Conservation (phyloP, 2,888 invertebrate species). For the Myopa tessellatipennis region DNA sequence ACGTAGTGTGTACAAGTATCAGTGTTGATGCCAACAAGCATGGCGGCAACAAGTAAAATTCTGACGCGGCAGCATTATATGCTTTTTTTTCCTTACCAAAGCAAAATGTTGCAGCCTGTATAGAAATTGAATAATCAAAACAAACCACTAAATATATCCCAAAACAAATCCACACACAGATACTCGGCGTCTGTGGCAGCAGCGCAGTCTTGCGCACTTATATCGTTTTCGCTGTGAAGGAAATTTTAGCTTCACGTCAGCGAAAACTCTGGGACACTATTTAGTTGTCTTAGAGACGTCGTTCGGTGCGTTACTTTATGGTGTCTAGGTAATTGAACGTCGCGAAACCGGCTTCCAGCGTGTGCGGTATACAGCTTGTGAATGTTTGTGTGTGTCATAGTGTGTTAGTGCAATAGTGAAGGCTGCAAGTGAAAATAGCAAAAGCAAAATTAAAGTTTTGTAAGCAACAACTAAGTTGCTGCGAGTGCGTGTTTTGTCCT, state of each 20-base stretch:
- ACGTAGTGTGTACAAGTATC: no score
- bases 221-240: slow-evolving; percentile 38
- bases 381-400: slow-evolving; percentile 47
- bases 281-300: slow-evolving; percentile 49
- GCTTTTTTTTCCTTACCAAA: no score
- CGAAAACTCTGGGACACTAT: slow-evolving; percentile 7
- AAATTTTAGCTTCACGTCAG: slow-evolving; percentile 39
- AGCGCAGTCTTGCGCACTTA: slow-evolving; percentile 32
- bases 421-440: neutral
- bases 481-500: slow-evolving; percentile 13
- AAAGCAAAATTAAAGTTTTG: neutral
- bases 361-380: slow-evolving; percentile 31
- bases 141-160: slow-evolving; percentile 15
- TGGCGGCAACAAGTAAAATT: neutral
- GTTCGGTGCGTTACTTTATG: slow-evolving; percentile 45
- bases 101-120: neutral
- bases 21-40: no score
- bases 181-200: slow-evolving; percentile 29
- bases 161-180: slow-evolving; percentile 37
- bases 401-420: neutral
- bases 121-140: slow-evolving; percentile 23
- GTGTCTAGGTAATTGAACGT: slow-evolving; percentile 30
- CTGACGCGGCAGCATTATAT: neutral
- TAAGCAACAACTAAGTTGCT: neutral
- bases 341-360: slow-evolving; percentile 9